phyloP scores from a whole-genome alignment of 1,140 invertebrate species.

The Drosophila biarmipes region DNA sequence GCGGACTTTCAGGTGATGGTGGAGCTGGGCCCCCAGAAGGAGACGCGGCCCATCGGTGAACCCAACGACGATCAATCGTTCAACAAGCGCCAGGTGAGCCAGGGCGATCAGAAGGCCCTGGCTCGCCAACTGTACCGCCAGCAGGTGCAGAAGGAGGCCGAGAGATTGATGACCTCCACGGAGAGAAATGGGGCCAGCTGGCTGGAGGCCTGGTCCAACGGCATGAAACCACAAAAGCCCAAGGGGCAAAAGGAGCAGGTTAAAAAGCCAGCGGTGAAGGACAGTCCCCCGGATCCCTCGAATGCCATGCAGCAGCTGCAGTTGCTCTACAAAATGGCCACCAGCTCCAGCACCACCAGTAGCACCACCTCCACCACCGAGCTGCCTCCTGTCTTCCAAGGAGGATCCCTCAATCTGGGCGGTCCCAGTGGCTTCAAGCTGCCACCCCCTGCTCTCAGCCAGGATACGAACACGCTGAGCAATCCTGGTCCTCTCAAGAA shows the following conservation, averaged over 20 bases:
- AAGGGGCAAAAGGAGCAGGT: constrained; percentile 15
- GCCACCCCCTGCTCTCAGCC: constrained; percentile 56
- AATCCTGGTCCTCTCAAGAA: constrained; percentile 34
- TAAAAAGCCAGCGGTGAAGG: constrained; percentile 3
- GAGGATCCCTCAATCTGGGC: constrained; percentile 29
- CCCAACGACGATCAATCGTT: constrained; percentile 64
- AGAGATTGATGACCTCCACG: constrained; percentile 56
- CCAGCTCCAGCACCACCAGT: constrained; percentile 16
- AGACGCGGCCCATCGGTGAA: constrained; percentile 87
- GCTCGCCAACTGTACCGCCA: constrained; percentile 44
- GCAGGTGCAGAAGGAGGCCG: constrained; percentile 44
- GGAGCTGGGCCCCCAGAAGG: constrained; percentile 90
- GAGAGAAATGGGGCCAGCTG: constrained; percentile 67
- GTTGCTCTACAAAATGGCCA: constrained; percentile 78
- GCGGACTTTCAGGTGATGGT: constrained; percentile 92
- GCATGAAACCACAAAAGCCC: constrained; percentile 63
- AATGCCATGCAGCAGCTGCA: constrained; percentile 74
- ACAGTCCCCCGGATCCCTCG: constrained; percentile 30
- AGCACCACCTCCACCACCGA: constrained; percentile 13
- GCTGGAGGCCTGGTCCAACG: constrained; percentile 77
- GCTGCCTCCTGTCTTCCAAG: constrained; percentile 6
- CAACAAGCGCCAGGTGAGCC: constrained; percentile 78
- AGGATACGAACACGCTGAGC: constrained; percentile 56
- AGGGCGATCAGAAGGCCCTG: constrained; percentile 46
- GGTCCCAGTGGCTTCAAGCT: constrained; percentile 62